Base-by-base conservation (phyloP, 2,888 invertebrate species). In the Apodemia zela region DNA sequence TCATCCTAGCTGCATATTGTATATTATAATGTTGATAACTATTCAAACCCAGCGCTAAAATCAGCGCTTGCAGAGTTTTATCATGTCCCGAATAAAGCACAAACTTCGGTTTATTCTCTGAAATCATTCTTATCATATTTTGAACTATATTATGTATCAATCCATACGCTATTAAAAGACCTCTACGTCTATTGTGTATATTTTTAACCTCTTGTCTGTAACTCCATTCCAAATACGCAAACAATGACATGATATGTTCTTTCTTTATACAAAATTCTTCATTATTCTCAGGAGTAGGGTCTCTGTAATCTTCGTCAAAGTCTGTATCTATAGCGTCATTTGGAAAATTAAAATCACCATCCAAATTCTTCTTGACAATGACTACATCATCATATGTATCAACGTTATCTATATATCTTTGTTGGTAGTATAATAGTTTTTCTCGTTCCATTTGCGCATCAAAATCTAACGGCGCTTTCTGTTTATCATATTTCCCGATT, bases 61-160 rank as follows among this genome's bases (percentile, higher is more conserved):
- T 94, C 47, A 98, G 84, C 69, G 97, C 96, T 74, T 97, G 96
- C 47, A 98, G 78, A 0, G 98, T 98, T 75, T 96, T 96, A 82
- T 98, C 98, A 75, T 98, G 98, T 0, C 98, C 98, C 0, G 98
- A 98, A 78, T 96, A 97, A 0, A 97, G 75, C 0, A 96, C 95
- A 64, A 97, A 93, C 74, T 95, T 95, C 0, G 95, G 95, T 65
- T 93, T 94, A 65, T 93, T 94, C 60, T 96, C 95, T 0, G 95
- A 95, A 70, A 97, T 95, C 92, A 97, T 96, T 72, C 95, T 93
- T 11, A 97, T 90, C 94, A 97, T 95, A 76, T 96, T 95, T 54
- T 95, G 94, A 0, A 90, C 96, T 60, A 98, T 95, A 75, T 96
- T 96, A 29, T 95, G 93, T 59, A 98, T 93, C 73, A 98, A 89